Conservation (phyloP, 1,140 invertebrate genomes). For the Ectropis grisescens region DNA sequence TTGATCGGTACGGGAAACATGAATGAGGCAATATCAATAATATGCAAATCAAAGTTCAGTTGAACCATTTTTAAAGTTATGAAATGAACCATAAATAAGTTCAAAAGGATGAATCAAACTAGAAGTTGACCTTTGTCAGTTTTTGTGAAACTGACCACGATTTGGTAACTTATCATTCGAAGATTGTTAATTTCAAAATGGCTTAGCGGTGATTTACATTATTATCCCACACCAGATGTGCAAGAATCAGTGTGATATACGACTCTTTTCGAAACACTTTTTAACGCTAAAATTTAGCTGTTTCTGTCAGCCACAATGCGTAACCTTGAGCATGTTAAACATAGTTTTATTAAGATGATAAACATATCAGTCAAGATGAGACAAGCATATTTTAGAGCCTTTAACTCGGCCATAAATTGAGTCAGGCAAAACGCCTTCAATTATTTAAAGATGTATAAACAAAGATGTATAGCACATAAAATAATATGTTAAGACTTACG, state of each 20-base stretch:
- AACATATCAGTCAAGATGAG: background rate
- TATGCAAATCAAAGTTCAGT: no score
- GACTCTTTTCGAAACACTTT: background rate
- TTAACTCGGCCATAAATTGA: background rate
- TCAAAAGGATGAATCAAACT: background rate
- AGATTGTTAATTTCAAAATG: conserved; percentile 10
- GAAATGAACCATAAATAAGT: conserved; percentile 3
- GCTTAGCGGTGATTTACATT: conserved; percentile 15
- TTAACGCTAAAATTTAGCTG: background rate
- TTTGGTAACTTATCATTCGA: background rate
- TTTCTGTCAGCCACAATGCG: background rate
- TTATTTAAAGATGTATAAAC: no score
- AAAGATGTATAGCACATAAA: no score
- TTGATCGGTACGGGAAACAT: no score
- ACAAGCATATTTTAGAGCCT: background rate
- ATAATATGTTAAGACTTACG: no score
- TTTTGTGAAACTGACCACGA: background rate
- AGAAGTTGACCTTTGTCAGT: background rate
- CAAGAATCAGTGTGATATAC: background rate
- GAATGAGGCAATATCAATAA: no score
- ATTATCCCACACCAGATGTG: conserved; percentile 7
- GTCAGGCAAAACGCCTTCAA: no score
- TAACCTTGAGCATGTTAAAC: no score
- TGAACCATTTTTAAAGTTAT: conserved; percentile 1
- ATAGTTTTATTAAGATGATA: background rate